These are phyloP conservation scores for Astreopora myriophthalma DNA, from an alignment of 64 coral and sea anemone species.

Conservation along the genomic window DNA sequence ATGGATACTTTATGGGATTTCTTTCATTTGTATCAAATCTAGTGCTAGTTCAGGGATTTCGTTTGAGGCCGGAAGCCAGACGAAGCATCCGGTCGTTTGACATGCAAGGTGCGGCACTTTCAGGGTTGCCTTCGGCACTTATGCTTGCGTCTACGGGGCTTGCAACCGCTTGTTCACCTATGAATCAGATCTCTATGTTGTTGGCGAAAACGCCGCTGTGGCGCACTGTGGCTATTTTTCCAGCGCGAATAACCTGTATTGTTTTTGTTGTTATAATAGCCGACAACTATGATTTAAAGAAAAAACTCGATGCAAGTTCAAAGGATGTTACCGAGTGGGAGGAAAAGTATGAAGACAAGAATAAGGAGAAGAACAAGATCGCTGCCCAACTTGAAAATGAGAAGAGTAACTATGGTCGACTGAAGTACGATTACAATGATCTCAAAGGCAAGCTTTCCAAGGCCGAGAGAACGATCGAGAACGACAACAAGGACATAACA, in stretches of 20 bases:
- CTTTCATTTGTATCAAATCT: too few relatives aligned
- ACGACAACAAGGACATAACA: constrained; percentile 29
- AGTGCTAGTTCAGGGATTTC: too few relatives aligned
- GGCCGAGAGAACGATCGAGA: constrained; percentile 31
- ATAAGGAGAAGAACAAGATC: constrained; percentile 29
- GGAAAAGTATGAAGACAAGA: constrained; percentile 52
- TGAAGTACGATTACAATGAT: constrained; percentile 24
- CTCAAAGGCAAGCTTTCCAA: constrained; percentile 14
- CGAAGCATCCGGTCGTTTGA: too few relatives aligned
- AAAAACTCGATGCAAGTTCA: neutral
- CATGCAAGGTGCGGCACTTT: too few relatives aligned
- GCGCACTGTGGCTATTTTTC: too few relatives aligned
- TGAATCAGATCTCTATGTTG: too few relatives aligned
- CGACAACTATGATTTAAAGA: neutral
- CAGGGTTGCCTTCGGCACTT: too few relatives aligned
- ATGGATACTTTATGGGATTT: too few relatives aligned
- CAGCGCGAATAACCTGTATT: neutral
- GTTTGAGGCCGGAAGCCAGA: too few relatives aligned
- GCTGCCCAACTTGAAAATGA: constrained; percentile 53
- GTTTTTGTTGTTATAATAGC: neutral
- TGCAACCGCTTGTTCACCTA: too few relatives aligned
- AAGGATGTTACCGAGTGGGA: constrained; percentile 38
- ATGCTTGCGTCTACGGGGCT: too few relatives aligned
- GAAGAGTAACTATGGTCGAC: constrained; percentile 13
- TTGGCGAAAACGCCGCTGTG: too few relatives aligned